Base-by-base conservation (phyloP, 1,140 invertebrate species). In the Patella vulgata region DNA sequence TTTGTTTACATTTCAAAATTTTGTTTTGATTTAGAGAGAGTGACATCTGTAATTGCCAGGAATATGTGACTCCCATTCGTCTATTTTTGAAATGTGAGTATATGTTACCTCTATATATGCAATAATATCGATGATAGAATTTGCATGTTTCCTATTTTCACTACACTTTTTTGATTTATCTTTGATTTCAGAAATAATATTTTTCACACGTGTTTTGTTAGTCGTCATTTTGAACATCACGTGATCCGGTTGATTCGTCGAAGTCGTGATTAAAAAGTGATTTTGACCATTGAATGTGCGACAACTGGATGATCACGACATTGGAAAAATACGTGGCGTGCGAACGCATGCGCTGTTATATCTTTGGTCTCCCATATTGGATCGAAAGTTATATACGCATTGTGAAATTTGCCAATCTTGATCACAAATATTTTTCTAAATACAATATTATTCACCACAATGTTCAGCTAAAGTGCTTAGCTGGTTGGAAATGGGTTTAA, bases 401-500 rank as follows among this genome's bases (percentile, higher is more conserved):
- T 39, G 30, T n/a, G 52, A 36, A 11, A 39, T 25, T 54, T 54
- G 14, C 14, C 46, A 48, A 48, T 25, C 14, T 23, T 25, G 4
- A 21, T 28, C 31, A 40, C 17, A n/a, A 30, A 27, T n/a, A 21
- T 54, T 54, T 54, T 40, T 33, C 11, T 39, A 6, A 36, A 54
- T 39, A 25, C 27, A 54, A 19, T 40, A n/a, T 39, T 23, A 27
- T 53, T 56, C 59, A 68, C 67, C 59, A 74, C 78, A 79, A 80
- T 77, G 72, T 80, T 63, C 56, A 74, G 77, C 68, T 82, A 67
- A 78, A 50, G 48, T 48, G 60, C 61, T 72, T 50, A 68, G 71
- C 59, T 65, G 68, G 72, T 75, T 73, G 78, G 80, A 81, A 81
- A 72, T 78, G 77, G 70, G 72, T 66, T 77, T 75, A 72, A 68